These are phyloP conservation scores for Chionomys nivalis DNA, from an alignment of 2,113 vertebrate genomes.

Conservation along the genomic window DNA sequence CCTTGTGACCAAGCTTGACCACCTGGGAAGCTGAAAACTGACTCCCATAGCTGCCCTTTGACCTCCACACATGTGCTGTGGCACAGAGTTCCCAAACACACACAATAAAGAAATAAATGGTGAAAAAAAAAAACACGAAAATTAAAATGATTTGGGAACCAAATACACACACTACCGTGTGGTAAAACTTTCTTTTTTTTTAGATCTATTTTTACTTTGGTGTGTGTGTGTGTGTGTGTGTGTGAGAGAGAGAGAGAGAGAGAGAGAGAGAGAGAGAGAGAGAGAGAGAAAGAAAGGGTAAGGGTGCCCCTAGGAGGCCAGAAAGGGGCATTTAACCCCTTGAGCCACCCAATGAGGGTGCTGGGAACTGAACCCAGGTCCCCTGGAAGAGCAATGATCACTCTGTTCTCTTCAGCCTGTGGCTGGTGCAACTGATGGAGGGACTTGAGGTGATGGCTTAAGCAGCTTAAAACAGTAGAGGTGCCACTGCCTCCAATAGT, in stretches of 20 bases:
- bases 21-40: background rate
- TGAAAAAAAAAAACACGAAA: background rate
- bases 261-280: background rate
- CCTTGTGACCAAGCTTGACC: no score
- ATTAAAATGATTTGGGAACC: background rate
- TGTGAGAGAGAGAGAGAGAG: no score
- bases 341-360: background rate
- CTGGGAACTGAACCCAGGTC: background rate
- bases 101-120: background rate
- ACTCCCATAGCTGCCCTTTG: background rate
- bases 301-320: background rate
- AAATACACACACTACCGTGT: background rate
- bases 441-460: background rate
- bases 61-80: background rate
- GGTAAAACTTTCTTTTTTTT: background rate
- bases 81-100: background rate
- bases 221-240: background rate
- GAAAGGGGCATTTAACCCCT: background rate
- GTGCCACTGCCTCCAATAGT: background rate
- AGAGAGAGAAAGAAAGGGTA: background rate
- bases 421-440: background rate
- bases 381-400: background rate
- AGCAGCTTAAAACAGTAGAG: fast-evolving
- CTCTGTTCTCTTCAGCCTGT: no score
- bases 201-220: background rate